Base-by-base conservation (phyloP, 2,888 invertebrate species). In the Galerucella nymphaeae region DNA sequence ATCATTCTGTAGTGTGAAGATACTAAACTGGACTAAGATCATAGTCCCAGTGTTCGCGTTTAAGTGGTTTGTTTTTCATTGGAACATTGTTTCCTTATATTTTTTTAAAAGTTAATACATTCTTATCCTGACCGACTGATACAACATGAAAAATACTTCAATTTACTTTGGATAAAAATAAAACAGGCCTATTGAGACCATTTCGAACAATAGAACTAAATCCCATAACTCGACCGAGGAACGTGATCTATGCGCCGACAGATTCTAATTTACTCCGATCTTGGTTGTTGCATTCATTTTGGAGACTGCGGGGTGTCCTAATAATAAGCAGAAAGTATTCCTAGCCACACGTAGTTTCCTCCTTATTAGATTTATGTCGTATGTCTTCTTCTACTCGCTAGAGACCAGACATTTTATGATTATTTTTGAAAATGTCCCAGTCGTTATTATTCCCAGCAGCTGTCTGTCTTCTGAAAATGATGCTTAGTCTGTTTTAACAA, bases 251-350 rank as follows among this genome's bases (percentile, higher is more conserved):
- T 64, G 72, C 48, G 62, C 63, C 30, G 73, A 75, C 71, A 69
- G 71, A 75, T 71, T 71, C 57, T 73, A 73, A 75, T 73, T 73
- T 73, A 71, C 20, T 57, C 41, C 41, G 61, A 62, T 42, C 42
- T 42, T 71, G 71, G 59, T 66, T 64, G 71, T 68, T 72, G 70
- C 67, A 75, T 65, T 70, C 73, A 67, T 75, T 71, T 71, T 71
- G 50, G 71, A 58, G 66, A 50, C 75, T 18, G 66, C 71, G 70
- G 75, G 75, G 75, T 73, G 73, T 73, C 75, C 75, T 66, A 71
- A 71, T 75, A 75, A 73, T 70, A 73, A 73, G 62, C 66, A 13
- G 63, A 38, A 20, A 61, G 59, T 71, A 71, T 71, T 73, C 66
- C 58, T 55, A 73, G 63, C 55, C 57, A 58, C 63, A 70, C 66